These are phyloP conservation scores for Oligia strigilis DNA, from an alignment of 2,888 invertebrate genomes.

Conservation along the genomic window DNA sequence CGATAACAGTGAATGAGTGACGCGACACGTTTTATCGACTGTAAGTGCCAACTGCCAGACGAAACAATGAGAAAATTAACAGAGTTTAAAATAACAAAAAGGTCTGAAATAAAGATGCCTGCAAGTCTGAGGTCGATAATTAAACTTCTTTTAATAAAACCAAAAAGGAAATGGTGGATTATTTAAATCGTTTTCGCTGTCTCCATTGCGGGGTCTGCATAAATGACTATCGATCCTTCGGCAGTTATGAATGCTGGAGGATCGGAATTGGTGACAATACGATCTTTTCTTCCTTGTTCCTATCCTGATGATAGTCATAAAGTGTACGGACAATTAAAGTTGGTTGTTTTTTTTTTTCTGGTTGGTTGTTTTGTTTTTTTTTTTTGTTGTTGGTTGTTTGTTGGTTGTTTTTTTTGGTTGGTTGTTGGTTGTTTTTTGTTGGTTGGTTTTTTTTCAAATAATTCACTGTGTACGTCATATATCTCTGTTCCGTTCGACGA, in stretches of 20 bases:
- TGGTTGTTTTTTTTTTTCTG: too few species aligned
- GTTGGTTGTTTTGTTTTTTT: too few species aligned
- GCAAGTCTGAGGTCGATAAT: not conserved
- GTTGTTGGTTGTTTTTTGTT: too few species aligned
- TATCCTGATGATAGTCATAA: not conserved
- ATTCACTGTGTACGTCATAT: too few species aligned
- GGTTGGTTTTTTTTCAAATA: too few species aligned
- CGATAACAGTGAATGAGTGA: conserved; percentile 38
- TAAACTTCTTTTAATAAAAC: not conserved
- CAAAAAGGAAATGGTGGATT: not conserved
- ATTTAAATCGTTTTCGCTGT: not conserved
- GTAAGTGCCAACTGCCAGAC: not conserved
- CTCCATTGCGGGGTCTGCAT: not conserved
- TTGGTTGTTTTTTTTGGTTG: too few species aligned
- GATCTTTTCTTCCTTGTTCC: not conserved
- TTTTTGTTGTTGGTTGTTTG: too few species aligned
- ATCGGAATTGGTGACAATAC: not conserved
- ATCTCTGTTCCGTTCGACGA: too few species aligned
- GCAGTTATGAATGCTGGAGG: not conserved
- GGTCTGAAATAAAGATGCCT: not conserved
- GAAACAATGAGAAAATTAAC: not conserved
- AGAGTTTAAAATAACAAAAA: conserved; percentile 1
- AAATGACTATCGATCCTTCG: not conserved
- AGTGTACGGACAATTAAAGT: too few species aligned
- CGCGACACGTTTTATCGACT: conserved; percentile 26